Evolutionary conservation across 2,113 vertebrate genomes (phyloP).

Genomic region (Pogonocichla stellata): DNA sequence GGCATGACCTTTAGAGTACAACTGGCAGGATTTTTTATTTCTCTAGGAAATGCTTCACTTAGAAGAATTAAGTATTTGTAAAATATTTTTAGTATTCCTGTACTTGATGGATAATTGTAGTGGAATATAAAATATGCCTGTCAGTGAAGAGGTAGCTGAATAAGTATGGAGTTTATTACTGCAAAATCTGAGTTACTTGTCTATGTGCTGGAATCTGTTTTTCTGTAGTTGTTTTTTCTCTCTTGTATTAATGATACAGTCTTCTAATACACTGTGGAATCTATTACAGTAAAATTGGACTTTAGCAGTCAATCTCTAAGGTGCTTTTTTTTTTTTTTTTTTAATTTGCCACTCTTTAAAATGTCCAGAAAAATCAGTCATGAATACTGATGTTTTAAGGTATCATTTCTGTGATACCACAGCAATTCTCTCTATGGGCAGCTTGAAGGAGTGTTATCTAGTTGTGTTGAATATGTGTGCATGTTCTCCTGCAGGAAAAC

Average conservation of each 20-base stretch:
- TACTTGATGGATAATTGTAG: neutral
- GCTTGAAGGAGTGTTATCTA: neutral
- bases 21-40: slow-evolving; percentile 1
- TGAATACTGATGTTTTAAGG: neutral
- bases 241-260: neutral
- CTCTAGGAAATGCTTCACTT: slow-evolving; percentile 5
- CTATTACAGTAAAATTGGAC: neutral
- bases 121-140: neutral
- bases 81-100: neutral
- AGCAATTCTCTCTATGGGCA: neutral
- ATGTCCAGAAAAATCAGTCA: neutral
- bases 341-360: neutral
- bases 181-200: neutral
- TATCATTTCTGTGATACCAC: neutral
- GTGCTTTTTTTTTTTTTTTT: neutral
- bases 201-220: neutral
- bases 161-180: neutral
- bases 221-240: neutral
- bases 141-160: neutral
- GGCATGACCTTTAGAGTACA: slow-evolving; percentile 45
- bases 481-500: neutral
- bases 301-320: neutral
- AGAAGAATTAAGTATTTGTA: neutral
- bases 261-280: neutral
- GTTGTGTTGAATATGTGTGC: neutral